These are phyloP conservation scores for Bellardia pandia DNA, from an alignment of 2,888 invertebrate species.

Conservation along the genomic window DNA sequence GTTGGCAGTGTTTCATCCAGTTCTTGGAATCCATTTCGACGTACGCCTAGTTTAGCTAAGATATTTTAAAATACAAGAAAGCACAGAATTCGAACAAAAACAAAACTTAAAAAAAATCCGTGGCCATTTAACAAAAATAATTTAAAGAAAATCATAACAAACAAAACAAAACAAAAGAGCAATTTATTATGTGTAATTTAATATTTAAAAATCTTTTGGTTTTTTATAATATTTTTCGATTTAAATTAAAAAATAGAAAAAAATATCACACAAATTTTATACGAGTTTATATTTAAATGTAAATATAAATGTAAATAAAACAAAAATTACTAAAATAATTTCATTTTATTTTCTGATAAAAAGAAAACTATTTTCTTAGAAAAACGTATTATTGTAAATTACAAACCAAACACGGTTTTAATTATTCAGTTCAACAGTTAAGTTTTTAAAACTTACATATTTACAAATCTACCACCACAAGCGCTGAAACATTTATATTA, in stretches of 20 bases:
- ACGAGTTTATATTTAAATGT: neutral
- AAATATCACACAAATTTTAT: slow-evolving; percentile 39
- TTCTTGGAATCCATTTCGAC: slow-evolving; percentile 84
- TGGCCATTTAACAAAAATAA: slow-evolving; percentile 74
- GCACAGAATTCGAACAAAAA: slow-evolving; percentile 42
- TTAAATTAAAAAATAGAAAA: neutral
- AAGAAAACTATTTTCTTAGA: slow-evolving; percentile 36
- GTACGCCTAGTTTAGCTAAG: slow-evolving; percentile 83
- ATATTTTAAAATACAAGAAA: slow-evolving; percentile 78
- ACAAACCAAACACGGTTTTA: neutral
- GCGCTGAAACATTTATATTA: neutral
- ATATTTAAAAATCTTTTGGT: slow-evolving; percentile 50
- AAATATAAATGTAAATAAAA: too few species aligned
- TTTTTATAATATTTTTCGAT: neutral
- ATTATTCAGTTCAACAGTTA: neutral
- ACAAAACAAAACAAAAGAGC: slow-evolving; percentile 47
- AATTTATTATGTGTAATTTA: slow-evolving; percentile 57
- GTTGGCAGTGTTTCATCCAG: slow-evolving; percentile 83
- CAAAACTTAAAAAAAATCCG: slow-evolving; percentile 61
- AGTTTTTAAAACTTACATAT: slow-evolving; percentile 21
- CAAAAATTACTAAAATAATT: slow-evolving; percentile 28
- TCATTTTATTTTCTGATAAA: slow-evolving; percentile 33
- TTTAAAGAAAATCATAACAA: slow-evolving; percentile 37
- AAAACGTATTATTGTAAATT: neutral
- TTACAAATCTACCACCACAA: neutral